Evolutionary conservation across 2,888 invertebrate species (phyloP), one percentile per base, ranked within the genome.

Genomic region (Apoda limacodes): DNA sequence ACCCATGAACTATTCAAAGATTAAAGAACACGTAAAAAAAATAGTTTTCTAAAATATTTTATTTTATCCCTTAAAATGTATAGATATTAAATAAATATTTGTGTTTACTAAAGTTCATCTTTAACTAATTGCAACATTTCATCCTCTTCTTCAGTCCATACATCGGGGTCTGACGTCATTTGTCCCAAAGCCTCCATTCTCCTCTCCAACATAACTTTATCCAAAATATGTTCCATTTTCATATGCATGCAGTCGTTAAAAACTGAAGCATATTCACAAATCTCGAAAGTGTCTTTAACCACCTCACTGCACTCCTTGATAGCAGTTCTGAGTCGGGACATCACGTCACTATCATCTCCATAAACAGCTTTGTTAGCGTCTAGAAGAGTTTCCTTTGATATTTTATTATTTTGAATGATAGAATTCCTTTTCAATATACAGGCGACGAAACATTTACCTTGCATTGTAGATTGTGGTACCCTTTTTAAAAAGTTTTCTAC

Each of bases 171-270:
- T 1, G 54, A 43, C 1, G 63, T 56, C 59, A 80, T 68, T 39
- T 78, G 65, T 0, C 72, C 74, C 13, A 80, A 38, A 0, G 75
- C 72, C 30, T 74, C 66, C 76, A 80, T 69, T 0, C 78, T 47
- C 3, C 75, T 51, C 25, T 78, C 74, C 71, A 78, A 67, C 4
- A 59, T 71, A 26, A 70, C 55, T 37, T 68, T 71, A 27, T 78
- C 76, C 24, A 80, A 33, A 3, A 78, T 59, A 48, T 80, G 78
- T 23, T 78, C 78, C 76, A 76, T 75, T 32, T 66, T 72, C 47
- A 75, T 69, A 48, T 78, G 76, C 78, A 80, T 80, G 23, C 78
- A 80, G 32, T 80, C 80, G 28, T 80, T 80, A 26, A 80, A 80
- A 2, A 71, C 54, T 0, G 76, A 66, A 4, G 78, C 70, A 27